These are phyloP conservation scores for Hemibagrus guttatus DNA, from an alignment of 2,797 vertebrate genomes.

Conservation along the genomic window DNA sequence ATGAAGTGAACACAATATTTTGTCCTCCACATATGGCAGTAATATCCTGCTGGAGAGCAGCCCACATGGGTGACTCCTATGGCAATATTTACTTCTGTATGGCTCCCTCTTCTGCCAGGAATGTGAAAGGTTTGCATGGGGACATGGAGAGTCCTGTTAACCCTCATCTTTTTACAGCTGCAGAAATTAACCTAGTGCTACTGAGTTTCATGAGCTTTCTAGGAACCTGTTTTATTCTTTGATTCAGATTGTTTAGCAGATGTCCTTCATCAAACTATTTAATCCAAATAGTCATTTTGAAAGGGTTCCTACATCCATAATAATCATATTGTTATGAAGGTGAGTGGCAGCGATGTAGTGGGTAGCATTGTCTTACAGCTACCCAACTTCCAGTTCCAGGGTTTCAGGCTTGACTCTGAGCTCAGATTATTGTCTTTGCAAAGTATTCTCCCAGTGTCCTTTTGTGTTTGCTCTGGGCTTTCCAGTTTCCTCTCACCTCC, in stretches of 20 bases:
- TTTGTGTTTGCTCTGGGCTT: neutral
- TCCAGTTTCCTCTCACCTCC: neutral
- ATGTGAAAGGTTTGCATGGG: conserved; percentile 46
- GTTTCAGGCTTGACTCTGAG: neutral
- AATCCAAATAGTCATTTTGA: neutral
- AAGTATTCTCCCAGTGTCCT: neutral
- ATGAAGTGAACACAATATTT: conserved; percentile 49
- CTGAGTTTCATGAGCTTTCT: neutral
- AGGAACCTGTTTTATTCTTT: neutral
- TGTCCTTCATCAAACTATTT: neutral
- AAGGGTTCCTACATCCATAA: neutral
- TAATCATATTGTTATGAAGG: neutral
- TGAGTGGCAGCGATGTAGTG: neutral
- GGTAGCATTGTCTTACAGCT: neutral
- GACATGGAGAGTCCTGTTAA: conserved; percentile 3
- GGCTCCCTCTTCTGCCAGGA: conserved; percentile 66
- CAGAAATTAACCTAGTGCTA: neutral
- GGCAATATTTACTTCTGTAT: conserved; percentile 48
- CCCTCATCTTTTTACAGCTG: neutral
- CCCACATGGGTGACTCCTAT: conserved; percentile 66
- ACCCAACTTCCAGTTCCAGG: neutral
- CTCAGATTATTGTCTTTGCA: neutral
- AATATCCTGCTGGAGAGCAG: conserved; percentile 53
- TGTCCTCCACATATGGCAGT: conserved; percentile 50
- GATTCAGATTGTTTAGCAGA: neutral